These are phyloP conservation scores for Nineta flava DNA, from an alignment of 2,888 invertebrate genomes.

Conservation along the genomic window DNA sequence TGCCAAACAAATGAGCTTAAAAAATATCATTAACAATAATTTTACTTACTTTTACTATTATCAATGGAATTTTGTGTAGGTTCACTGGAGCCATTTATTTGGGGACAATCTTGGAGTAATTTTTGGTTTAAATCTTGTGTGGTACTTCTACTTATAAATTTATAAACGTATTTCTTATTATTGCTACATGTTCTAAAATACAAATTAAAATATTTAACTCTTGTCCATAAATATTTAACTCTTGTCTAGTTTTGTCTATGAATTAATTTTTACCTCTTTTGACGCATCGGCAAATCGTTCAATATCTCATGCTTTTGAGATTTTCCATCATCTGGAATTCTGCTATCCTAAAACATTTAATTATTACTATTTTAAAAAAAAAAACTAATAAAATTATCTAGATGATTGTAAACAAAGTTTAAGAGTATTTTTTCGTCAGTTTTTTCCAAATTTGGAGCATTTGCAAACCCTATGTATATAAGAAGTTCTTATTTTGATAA, in stretches of 20 bases:
- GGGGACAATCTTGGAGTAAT: not conserved
- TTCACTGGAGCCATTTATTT: conserved; percentile 1
- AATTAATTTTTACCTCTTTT: not conserved
- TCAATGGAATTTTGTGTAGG: not conserved
- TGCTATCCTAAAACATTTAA: conserved; percentile 3
- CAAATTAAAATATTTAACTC: not conserved
- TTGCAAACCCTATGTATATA: too few relatives aligned
- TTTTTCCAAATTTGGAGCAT: too few relatives aligned
- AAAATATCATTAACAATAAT: too few relatives aligned
- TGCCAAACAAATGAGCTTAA: too few relatives aligned
- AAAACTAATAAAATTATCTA: too few relatives aligned
- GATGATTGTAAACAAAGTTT: too few relatives aligned
- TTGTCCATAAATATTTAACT: not conserved
- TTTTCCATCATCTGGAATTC: not conserved
- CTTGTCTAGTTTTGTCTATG: not conserved
- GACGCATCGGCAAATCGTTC: not conserved
- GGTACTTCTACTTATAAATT: conserved; percentile 1
- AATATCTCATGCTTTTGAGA: not conserved
- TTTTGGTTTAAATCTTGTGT: not conserved
- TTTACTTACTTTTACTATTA: not conserved
- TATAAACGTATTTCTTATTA: conserved; percentile 7
- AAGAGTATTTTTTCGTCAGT: too few relatives aligned
- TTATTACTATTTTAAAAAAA: not conserved
- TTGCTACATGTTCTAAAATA: not conserved
- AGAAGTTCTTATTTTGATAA: too few relatives aligned